phyloP scores from a whole-genome alignment of 2,888 invertebrate species.

The Drosophila maculinotata region DNA sequence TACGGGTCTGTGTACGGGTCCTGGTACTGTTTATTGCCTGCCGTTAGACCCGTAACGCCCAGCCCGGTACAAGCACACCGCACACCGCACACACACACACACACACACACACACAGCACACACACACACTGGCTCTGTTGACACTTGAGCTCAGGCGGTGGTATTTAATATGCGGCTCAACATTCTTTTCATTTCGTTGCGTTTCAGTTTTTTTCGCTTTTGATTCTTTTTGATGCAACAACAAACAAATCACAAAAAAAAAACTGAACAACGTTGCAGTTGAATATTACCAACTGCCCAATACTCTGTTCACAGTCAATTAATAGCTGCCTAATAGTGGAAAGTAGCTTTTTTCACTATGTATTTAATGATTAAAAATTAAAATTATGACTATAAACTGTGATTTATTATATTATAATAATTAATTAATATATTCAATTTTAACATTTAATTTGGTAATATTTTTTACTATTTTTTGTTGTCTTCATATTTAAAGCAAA shows the following conservation, averaged over 20 bases:
- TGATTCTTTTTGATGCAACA: conserved; percentile 32
- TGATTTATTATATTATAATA: no score
- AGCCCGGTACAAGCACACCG: conserved; percentile 4
- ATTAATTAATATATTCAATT: no score
- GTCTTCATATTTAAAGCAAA: no score
- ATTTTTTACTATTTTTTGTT: no score
- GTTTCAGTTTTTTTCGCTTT: conserved; percentile 36
- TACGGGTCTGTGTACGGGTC: conserved; percentile 51
- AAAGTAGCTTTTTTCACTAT: no score
- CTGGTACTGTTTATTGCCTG: conserved; percentile 49
- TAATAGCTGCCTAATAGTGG: no score
- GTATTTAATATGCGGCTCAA: conserved; percentile 81
- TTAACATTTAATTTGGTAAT: no score
- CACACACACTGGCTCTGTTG: conserved; percentile 64
- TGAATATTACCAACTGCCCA: background rate
- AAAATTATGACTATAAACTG: no score
- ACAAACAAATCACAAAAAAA: conserved; percentile 18
- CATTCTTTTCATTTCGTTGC: conserved; percentile 67
- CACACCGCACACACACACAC: conserved; percentile 9
- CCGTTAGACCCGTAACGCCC: conserved; percentile 35
- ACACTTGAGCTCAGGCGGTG: conserved; percentile 82
- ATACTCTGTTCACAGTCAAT: background rate
- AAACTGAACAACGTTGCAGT: background rate
- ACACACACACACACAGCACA: background rate
- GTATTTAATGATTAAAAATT: no score